phyloP scores from a whole-genome alignment of 2,113 vertebrate genomes.

The Proterorhinus semilunaris region DNA sequence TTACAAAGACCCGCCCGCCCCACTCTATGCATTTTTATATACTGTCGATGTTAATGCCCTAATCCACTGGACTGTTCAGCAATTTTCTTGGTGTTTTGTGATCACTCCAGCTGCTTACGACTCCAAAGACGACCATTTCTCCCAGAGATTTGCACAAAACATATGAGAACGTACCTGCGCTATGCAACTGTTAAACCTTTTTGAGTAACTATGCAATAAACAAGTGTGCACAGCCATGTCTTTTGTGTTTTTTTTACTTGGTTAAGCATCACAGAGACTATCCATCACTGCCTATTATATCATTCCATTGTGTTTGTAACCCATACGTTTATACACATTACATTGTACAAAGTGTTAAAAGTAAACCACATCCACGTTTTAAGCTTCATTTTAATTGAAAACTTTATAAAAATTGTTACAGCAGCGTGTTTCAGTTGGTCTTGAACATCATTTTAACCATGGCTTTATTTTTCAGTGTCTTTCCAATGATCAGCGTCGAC shows the following conservation, averaged over 20 bases:
- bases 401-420: constrained; percentile 70
- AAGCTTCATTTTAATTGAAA: constrained; percentile 70
- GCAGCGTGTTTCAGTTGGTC: constrained; percentile 59
- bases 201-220: constrained; percentile 1
- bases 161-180: neutral
- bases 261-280: too few relatives aligned
- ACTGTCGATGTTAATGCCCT: neutral
- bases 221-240: neutral
- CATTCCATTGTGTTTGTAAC: too few relatives aligned
- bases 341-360: too few relatives aligned
- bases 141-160: neutral
- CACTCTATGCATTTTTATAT: neutral
- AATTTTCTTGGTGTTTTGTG: neutral
- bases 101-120: neutral
- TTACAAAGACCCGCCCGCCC: neutral
- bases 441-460: constrained; percentile 52
- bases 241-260: neutral
- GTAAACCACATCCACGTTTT: constrained; percentile 11
- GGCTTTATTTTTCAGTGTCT: constrained; percentile 46
- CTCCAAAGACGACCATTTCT: neutral
- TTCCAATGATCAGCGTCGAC: constrained; percentile 4
- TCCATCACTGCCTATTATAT: too few relatives aligned
- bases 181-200: constrained; percentile 1
- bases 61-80: too few relatives aligned
- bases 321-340: too few relatives aligned